Conservation (phyloP, 2,888 invertebrate genomes). For the Psylliodes chrysocephalus region DNA sequence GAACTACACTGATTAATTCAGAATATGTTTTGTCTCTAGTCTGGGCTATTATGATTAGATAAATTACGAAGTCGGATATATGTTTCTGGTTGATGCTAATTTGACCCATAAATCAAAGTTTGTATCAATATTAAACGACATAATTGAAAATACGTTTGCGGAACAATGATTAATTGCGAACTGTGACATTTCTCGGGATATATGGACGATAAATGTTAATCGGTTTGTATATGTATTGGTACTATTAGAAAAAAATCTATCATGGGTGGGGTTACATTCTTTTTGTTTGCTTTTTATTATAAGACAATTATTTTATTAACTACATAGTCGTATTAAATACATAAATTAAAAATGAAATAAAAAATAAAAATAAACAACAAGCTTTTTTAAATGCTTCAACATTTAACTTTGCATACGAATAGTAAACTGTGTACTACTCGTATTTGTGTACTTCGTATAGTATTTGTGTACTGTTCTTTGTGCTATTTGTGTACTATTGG, state of each 20-base stretch:
- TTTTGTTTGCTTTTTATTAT: not conserved
- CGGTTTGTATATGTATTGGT: not conserved
- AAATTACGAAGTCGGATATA: conserved; percentile 19
- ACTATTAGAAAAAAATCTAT: not conserved
- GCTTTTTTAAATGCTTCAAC: too few relatives aligned
- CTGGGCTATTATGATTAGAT: conserved; percentile 17
- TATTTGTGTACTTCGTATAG: too few relatives aligned
- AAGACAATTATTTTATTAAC: too few relatives aligned
- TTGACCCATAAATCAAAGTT: conserved; percentile 23
- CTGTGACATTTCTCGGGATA: conserved; percentile 21
- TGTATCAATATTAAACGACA: conserved; percentile 39
- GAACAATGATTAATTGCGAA: conserved; percentile 32
- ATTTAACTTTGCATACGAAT: too few relatives aligned
- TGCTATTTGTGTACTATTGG: too few relatives aligned
- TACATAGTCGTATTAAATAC: too few relatives aligned
- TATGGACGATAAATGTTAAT: conserved; percentile 20
- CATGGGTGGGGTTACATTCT: not conserved
- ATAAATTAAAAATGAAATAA: too few relatives aligned
- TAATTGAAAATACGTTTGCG: conserved; percentile 32
- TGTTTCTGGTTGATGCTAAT: conserved; percentile 36
- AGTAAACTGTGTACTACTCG: too few relatives aligned
- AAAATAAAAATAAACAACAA: too few relatives aligned
- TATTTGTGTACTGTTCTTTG: too few relatives aligned
- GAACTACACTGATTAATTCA: conserved; percentile 6
- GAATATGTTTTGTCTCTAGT: conserved; percentile 4